Conservation (phyloP, 2,797 vertebrate species). For the Ceryle rudis region DNA sequence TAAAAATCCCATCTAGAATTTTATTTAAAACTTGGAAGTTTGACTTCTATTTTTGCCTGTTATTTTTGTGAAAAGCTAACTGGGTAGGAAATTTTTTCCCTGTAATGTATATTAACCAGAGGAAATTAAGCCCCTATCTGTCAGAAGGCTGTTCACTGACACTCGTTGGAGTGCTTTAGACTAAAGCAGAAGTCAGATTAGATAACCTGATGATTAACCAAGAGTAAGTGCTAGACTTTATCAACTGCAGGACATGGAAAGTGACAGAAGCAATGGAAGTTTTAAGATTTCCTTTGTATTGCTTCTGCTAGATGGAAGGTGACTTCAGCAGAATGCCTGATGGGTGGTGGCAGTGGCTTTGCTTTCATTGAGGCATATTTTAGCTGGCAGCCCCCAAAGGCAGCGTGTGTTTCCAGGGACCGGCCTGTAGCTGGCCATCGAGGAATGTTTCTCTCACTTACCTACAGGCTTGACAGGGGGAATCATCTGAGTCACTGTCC, state of each 20-base stretch:
- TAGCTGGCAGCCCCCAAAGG: fast-evolving
- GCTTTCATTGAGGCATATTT: neutral
- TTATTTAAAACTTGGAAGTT: neutral
- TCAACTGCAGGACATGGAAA: neutral
- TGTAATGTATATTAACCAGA: neutral
- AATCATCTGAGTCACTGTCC: too few relatives aligned
- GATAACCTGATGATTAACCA: neutral
- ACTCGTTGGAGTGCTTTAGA: neutral
- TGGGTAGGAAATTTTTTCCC: neutral
- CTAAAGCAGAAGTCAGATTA: too few relatives aligned
- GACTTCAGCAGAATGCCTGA: neutral
- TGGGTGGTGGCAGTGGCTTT: neutral
- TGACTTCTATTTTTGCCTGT: neutral
- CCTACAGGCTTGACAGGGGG: neutral
- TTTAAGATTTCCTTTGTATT: neutral
- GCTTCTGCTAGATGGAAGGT: neutral
- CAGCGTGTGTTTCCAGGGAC: neutral
- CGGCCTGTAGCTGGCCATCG: fast-evolving
- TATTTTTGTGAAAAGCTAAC: neutral
- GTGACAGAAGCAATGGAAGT: neutral
- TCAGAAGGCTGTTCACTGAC: neutral
- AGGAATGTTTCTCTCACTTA: neutral
- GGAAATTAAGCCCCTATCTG: neutral
- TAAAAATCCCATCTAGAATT: neutral
- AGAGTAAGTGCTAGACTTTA: neutral